Conservation (phyloP, 2,888 invertebrate species). For the Amiota mariae region DNA sequence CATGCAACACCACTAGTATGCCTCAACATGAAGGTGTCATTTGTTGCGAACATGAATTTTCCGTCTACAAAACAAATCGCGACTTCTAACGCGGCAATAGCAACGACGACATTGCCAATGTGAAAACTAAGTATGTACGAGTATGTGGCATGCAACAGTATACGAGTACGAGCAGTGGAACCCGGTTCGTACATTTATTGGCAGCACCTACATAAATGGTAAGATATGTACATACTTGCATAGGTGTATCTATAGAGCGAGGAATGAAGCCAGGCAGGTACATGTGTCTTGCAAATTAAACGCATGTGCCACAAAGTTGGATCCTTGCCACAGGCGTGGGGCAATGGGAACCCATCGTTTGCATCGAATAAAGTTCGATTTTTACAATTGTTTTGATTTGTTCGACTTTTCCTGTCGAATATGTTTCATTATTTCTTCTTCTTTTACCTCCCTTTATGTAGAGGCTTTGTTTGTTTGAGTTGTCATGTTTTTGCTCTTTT, state of each 20-base stretch:
- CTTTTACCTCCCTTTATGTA: slow-evolving; percentile 28
- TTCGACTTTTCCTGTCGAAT: slow-evolving; percentile 53
- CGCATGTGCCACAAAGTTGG: slow-evolving; percentile 60
- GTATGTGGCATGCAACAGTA: slow-evolving; percentile 15
- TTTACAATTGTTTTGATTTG: slow-evolving; percentile 54
- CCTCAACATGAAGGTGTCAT: slow-evolving; percentile 56
- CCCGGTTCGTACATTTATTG: slow-evolving; percentile 32
- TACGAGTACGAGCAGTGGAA: slow-evolving; percentile 38
- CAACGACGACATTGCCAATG: slow-evolving; percentile 28
- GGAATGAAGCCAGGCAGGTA: slow-evolving; percentile 6
- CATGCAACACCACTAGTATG: background rate
- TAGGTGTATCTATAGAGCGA: background rate
- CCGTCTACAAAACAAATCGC: slow-evolving; percentile 58
- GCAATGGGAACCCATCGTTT: slow-evolving; percentile 4
- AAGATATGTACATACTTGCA: slow-evolving; percentile 37
- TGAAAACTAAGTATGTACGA: slow-evolving; percentile 7
- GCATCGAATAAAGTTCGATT: slow-evolving; percentile 45
- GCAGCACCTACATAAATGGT: slow-evolving; percentile 38
- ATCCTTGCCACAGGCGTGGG: slow-evolving; percentile 22
- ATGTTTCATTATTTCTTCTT: slow-evolving; percentile 44
- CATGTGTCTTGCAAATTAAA: slow-evolving; percentile 67
- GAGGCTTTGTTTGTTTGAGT: slow-evolving; percentile 31
- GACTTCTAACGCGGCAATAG: slow-evolving; percentile 43
- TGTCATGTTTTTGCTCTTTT: slow-evolving; percentile 39
- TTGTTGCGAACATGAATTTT: slow-evolving; percentile 66